Percentiles rank a stretch among this genome's conserved stretches.
Evolutionary conservation across 2,797 vertebrate species (phyloP).

Genomic region (Thripadectes ignobilis): DNA sequence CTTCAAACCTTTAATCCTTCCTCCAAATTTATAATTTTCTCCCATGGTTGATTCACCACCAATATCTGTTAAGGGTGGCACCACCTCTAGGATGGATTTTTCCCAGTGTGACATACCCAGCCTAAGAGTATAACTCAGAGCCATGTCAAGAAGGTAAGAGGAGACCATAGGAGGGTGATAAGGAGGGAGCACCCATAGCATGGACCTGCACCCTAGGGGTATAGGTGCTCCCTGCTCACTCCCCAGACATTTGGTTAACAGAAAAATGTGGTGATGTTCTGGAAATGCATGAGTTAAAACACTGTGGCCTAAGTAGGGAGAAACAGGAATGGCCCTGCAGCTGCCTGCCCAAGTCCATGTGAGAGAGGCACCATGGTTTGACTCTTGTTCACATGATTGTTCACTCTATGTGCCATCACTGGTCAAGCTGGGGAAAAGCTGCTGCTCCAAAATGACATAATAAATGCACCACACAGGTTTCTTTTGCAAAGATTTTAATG

Average conservation of each 20-base stretch:
- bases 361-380: not conserved
- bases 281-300: not conserved
- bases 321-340: not conserved
- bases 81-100: not conserved
- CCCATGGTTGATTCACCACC: not conserved
- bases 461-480: not conserved
- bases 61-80: not conserved
- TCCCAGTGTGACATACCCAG: not conserved
- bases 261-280: not conserved
- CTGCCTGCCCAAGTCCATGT: not conserved
- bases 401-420: not conserved
- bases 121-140: not conserved
- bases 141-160: rapidly evolving
- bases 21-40: not conserved
- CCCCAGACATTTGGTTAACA: not conserved
- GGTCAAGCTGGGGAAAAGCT: not conserved
- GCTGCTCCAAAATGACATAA: not conserved
- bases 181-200: not conserved
- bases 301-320: not conserved
- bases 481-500: not conserved
- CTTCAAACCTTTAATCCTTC: not conserved
- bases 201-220: not conserved
- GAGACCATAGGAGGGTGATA: rapidly evolving
- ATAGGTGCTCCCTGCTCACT: not conserved
- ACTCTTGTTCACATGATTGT: not conserved